These are phyloP conservation scores for Gastrophysa polygoni DNA, from an alignment of 2,888 invertebrate genomes.

Conservation along the genomic window DNA sequence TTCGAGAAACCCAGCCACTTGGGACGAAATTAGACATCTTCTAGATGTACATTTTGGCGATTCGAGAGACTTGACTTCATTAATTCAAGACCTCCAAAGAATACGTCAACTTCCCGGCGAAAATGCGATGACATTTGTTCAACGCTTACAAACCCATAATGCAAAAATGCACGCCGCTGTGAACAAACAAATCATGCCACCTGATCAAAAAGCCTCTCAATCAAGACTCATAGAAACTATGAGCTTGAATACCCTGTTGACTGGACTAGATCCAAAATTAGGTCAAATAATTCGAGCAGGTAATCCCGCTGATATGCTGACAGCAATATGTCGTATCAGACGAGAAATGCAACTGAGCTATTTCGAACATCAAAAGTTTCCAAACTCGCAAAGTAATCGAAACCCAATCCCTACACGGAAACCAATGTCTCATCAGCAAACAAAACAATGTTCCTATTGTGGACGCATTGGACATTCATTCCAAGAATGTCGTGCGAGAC, in stretches of 20 bases:
- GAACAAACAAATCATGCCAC: not conserved
- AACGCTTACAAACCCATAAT: slow-evolving; percentile 16
- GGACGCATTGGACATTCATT: no score
- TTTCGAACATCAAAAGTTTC: not conserved
- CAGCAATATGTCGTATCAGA: not conserved
- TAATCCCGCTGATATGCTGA: not conserved
- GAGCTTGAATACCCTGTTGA: slow-evolving; percentile 17
- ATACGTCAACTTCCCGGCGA: slow-evolving; percentile 13
- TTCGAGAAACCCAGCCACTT: slow-evolving; percentile 17
- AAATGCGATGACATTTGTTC: slow-evolving; percentile 15
- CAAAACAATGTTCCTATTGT: no score
- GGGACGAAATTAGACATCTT: slow-evolving; percentile 18
- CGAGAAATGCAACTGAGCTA: not conserved
- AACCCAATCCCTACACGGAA: no score
- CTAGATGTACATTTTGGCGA: slow-evolving; percentile 17
- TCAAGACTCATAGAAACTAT: slow-evolving; percentile 12
- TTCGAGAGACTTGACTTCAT: not conserved
- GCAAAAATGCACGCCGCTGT: slow-evolving; percentile 19
- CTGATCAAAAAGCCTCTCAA: slow-evolving; percentile 16
- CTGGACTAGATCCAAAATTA: slow-evolving; percentile 18
- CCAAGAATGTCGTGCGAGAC: no score
- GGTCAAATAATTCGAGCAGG: slow-evolving; percentile 20
- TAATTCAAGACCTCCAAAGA: slow-evolving; percentile 2
- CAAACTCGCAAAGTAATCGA: not conserved
- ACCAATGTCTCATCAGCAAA: no score